Base-by-base conservation (phyloP, 2,888 invertebrate genomes). In the Himalopsyche japonica region DNA sequence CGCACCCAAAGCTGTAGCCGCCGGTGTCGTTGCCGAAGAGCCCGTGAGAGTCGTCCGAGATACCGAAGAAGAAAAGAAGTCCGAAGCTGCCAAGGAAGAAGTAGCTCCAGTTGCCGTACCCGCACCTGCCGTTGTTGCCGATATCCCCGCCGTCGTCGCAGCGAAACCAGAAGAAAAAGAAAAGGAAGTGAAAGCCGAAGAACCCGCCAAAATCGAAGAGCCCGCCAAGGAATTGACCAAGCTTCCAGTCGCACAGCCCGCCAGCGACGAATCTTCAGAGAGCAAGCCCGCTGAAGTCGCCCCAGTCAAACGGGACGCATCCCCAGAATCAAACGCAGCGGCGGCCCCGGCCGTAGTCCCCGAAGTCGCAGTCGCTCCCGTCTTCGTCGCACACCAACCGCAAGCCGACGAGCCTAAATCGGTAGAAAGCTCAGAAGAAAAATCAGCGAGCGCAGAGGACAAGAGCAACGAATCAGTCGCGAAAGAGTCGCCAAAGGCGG, bases 391-490 rank as follows among this genome's bases (percentile, higher is more conserved):
- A 30, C 27, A 24, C 1, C 84, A 87, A 70, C 85, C 88, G 15
- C 86, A 64, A 57, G 89, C 87, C 27, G 90, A 90, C 77, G 88
- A 88, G 64, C 89, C 70, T 12, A 85, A 85, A 47, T 84, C 86
- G 2, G 81, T 89, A 0, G 87, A 89, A 37, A 88, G 89, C 86
- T 90, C 90, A 1, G 90, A 90, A 82, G 90, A 91, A 79, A 89
- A 89, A 80, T 87, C 87, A 70, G 89, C 89, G 85, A 91, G 90
- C 88, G 86, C 57, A 47, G 89, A 90, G 57, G 86, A 86, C 49
- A 87, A 87, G 49, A 87, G 87, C 84, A 86, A 86, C 83, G 87
- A 84, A 77, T 83, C 85, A 70, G 83, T 82, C 77, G 80, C 85
- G 43, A 86, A 85, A 47, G 87, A 87, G 81, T 84, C 83, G 79